phyloP scores from a whole-genome alignment of 92 coral and sea anemone species.

The Anthopleura xanthogrammica region DNA sequence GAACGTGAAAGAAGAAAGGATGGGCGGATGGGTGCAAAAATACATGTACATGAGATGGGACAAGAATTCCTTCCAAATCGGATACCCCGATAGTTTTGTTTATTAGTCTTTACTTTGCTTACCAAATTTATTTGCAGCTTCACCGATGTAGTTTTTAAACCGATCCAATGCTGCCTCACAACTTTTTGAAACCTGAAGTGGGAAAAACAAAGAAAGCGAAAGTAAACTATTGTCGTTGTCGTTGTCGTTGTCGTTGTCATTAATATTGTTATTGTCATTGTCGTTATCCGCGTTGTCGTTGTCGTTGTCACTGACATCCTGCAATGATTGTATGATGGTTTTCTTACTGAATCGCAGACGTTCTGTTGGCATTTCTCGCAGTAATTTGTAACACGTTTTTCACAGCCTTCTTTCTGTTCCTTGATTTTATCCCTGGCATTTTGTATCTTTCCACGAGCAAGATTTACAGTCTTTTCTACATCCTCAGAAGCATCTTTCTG shows the following conservation, averaged over 20 bases:
- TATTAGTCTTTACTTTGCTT: background rate
- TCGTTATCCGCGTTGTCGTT: too few species aligned
- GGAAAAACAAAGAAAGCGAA: background rate
- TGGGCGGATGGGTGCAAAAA: too few species aligned
- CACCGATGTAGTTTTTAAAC: conserved; percentile 56
- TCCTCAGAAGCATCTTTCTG: conserved; percentile 33
- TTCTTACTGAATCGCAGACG: conserved; percentile 15
- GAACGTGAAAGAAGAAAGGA: too few species aligned
- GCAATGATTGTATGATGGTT: background rate
- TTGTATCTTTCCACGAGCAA: conserved; percentile 44
- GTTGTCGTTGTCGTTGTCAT: background rate
- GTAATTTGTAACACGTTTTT: conserved; percentile 2
- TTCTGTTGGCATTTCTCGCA: conserved; percentile 22
- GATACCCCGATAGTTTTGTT: too few species aligned
- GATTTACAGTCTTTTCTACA: conserved; percentile 17
- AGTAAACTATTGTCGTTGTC: too few species aligned
- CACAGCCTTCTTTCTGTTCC: conserved; percentile 14
- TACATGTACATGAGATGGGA: too few species aligned
- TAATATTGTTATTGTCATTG: background rate
- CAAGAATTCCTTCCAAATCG: too few species aligned
- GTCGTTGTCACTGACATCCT: too few species aligned
- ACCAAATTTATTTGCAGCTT: conserved; percentile 56
- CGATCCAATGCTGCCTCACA: conserved; percentile 48
- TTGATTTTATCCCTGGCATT: conserved; percentile 16
- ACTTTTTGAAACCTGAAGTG: conserved; percentile 30